Base-by-base conservation (phyloP, 2,888 invertebrate genomes). In the Amphipoea oculea region DNA sequence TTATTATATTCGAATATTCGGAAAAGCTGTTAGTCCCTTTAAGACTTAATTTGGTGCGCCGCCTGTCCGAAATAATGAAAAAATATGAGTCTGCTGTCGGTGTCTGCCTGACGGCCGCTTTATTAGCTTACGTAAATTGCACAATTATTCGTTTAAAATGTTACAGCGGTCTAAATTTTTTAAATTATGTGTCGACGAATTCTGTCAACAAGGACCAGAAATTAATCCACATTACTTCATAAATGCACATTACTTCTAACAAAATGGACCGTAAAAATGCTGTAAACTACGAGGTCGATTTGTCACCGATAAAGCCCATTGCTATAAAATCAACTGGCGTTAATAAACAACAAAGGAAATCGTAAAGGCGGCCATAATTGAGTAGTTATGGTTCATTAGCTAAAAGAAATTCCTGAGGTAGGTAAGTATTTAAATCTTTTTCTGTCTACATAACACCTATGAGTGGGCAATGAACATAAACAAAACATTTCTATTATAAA, bases 301-400 rank as follows among this genome's bases (percentile, higher is more conserved):
- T 92, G 92, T 92, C 91, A 89, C 90, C 89, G 87, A 89, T 90
- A 90, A 89, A 88, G 83, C 78, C 77, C 73, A 85, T 85, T 89
- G 85, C 86, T 84, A 83, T 86, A 79, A 83, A 87, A 88, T 89
- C 78, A 84, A 87, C 77, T 73, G 73, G 82, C 87, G 81, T 86
- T 79, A 85, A 78, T 88, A 88, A 84, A 82, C 81, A 83, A 87
- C 87, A 90, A 86, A 88, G 82, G 78, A 86, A 88, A 87, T 83
- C 81, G 79, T 88, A 82, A 88, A 89, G 69, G 72, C 71, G 81
- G 76, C 68, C 71, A 83, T 86, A 84, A 86, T 87, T 85, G 57
- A 11, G 57, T n/a, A 88, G 79, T 76, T 76, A 81, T 76, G 79
- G 78, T 79, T 84, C 74, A 82, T 85, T 83, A 85, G 29, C 60